phyloP scores from a whole-genome alignment of 2,888 invertebrate genomes.

The Rhaphigaster nebulosa region DNA sequence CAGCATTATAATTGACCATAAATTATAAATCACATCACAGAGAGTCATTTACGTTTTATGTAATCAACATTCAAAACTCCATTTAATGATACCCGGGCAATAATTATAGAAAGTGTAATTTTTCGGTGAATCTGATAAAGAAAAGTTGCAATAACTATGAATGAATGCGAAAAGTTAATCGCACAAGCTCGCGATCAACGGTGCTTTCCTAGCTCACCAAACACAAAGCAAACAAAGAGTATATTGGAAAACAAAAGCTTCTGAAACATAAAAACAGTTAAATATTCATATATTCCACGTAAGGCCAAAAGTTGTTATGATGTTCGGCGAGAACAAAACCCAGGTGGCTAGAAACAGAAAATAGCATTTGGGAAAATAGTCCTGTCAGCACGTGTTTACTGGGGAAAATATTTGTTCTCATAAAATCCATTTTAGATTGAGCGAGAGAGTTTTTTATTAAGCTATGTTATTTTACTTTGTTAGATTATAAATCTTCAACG shows the following conservation, averaged over 20 bases:
- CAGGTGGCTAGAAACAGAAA: neutral
- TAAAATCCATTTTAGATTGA: neutral
- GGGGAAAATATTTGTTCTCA: neutral
- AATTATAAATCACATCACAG: no score
- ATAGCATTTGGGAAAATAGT: neutral
- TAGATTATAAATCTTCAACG: no score
- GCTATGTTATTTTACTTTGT: no score
- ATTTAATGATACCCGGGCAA: no score
- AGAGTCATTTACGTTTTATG: no score
- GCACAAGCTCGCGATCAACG: neutral
- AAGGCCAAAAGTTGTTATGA: neutral
- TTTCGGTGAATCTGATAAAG: no score
- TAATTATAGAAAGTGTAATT: no score
- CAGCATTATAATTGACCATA: no score
- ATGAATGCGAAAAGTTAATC: neutral
- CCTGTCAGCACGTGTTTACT: neutral
- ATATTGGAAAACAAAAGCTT: neutral
- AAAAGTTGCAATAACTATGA: neutral
- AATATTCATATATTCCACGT: neutral
- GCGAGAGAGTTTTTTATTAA: no score
- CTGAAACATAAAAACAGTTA: neutral
- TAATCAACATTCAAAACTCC: no score
- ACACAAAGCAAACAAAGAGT: neutral
- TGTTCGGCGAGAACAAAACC: neutral
- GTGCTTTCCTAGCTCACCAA: neutral